Evolutionary conservation across 2,113 vertebrate species (phyloP).

Genomic region (Crocuta crocuta): DNA sequence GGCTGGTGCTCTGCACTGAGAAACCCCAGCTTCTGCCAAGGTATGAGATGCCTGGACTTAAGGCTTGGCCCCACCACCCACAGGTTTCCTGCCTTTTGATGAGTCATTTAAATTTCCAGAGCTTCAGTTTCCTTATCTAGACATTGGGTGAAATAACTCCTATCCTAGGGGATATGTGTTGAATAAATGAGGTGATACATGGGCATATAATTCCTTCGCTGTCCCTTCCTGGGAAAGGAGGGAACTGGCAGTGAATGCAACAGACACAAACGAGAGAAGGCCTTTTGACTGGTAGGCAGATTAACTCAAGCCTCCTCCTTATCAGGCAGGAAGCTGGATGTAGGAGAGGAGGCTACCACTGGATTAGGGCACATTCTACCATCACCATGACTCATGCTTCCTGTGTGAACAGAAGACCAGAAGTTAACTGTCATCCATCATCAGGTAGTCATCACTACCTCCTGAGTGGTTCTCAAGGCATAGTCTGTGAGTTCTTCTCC

Average conservation of each 20-base stretch:
- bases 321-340: background rate
- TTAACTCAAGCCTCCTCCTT: background rate
- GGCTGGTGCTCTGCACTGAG: background rate
- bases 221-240: background rate
- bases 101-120: background rate
- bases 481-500: background rate
- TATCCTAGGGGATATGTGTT: background rate
- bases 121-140: background rate
- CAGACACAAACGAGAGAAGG: background rate
- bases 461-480: background rate
- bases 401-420: background rate
- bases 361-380: accelerated
- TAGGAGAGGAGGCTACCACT: background rate
- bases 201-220: background rate
- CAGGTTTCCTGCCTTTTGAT: background rate
- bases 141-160: background rate
- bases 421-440: background rate
- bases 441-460: background rate
- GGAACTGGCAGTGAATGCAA: background rate
- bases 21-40: background rate
- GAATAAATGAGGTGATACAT: background rate
- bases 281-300: background rate
- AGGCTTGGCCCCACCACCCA: background rate
- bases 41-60: background rate
- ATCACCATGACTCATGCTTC: background rate